Conservation (phyloP, 2,113 vertebrate genomes). For the Saguinus midas region DNA sequence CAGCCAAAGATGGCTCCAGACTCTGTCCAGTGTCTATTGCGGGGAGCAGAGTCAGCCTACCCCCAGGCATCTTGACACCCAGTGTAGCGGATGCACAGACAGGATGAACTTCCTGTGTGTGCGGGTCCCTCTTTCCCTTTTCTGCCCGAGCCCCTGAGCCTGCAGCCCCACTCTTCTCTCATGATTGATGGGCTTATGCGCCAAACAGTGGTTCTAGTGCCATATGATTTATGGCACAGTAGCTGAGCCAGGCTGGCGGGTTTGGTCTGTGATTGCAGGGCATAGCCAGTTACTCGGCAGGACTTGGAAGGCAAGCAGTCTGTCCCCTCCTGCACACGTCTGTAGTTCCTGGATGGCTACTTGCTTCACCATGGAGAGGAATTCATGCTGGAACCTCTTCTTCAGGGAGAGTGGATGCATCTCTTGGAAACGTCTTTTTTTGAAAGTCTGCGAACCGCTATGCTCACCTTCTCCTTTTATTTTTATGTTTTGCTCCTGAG, state of each 20-base stretch:
- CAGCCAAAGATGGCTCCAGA: neutral
- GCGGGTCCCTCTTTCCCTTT: neutral
- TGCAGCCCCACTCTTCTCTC: neutral
- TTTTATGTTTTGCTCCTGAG: too few relatives aligned
- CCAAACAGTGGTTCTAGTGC: neutral
- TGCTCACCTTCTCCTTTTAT: too few relatives aligned
- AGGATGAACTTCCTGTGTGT: too few relatives aligned
- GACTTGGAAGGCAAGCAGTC: neutral
- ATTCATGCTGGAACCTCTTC: neutral
- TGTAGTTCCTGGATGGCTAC: neutral
- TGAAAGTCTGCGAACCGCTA: neutral
- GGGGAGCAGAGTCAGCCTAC: neutral
- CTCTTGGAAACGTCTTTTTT: neutral
- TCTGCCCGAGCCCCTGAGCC: neutral
- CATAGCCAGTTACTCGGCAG: neutral
- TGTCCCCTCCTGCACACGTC: neutral
- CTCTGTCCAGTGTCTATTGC: neutral
- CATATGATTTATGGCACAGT: neutral
- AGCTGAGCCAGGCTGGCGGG: neutral
- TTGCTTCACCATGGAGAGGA: neutral
- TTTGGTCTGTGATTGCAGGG: too few relatives aligned
- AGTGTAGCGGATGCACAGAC: too few relatives aligned
- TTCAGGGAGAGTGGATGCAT: neutral
- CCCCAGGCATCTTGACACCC: neutral
- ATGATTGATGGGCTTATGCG: neutral